A percentile compares a stretch with the other conserved stretches of the same genome.
Evolutionary conservation across 2,888 invertebrate species (phyloP).

Genomic region (Dasysyrphus albostriatus): DNA sequence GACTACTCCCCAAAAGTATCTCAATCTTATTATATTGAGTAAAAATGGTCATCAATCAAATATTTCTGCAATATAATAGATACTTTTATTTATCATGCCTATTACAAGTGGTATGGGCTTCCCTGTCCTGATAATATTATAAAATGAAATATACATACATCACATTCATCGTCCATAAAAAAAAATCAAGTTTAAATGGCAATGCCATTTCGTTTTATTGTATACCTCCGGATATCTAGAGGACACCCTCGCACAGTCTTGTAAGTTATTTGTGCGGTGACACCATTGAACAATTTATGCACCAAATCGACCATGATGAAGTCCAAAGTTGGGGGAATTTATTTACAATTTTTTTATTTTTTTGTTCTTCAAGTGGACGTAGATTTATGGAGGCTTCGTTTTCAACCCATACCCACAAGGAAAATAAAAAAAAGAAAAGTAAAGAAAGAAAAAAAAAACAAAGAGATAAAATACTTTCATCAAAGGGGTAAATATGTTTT

Average conservation of each 20-base stretch:
- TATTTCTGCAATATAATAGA: constrained; percentile 44
- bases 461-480: constrained; percentile 40
- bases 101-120: not conserved
- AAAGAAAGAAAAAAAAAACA: no score
- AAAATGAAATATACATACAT: constrained; percentile 15
- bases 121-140: constrained; percentile 25
- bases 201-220: constrained; percentile 38
- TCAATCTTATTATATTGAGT: constrained; percentile 45
- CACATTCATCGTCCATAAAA: constrained; percentile 25
- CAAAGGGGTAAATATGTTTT: constrained; percentile 29
- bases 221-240: not conserved
- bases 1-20: constrained; percentile 59
- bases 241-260: constrained; percentile 24
- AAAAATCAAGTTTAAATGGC: constrained; percentile 25
- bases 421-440: constrained; percentile 10
- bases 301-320: constrained; percentile 61
- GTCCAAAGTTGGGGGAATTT: constrained; percentile 35
- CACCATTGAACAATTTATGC: constrained; percentile 61
- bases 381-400: constrained; percentile 43
- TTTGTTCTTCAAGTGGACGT: constrained; percentile 11
- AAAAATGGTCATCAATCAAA: constrained; percentile 72
- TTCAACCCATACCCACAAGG: not conserved
- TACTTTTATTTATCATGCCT: constrained; percentile 26
- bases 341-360: not conserved
- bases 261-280: constrained; percentile 35